Conservation (phyloP, 35 echinoderm and acorn worm species). For the Nesometra sesokonis region DNA sequence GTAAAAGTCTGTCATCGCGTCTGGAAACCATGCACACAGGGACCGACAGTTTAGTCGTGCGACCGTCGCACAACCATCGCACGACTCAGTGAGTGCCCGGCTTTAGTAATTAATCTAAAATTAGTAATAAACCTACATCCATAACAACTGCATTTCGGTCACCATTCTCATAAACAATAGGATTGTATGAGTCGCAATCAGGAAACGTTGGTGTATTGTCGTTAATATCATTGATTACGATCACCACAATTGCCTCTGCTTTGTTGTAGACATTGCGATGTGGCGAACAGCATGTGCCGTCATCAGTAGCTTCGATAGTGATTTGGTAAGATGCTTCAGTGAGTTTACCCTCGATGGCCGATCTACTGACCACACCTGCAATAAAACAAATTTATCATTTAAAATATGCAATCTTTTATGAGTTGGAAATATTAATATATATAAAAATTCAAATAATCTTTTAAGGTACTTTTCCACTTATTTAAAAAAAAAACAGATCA, state of each 20-base stretch:
- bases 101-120: too few species aligned
- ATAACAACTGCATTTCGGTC: constrained; percentile 1
- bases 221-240: constrained; percentile 79
- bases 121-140: constrained; percentile 3
- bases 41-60: too few species aligned
- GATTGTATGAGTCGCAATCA: constrained; percentile 48
- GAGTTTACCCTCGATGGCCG: not conserved
- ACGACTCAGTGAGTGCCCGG: too few species aligned
- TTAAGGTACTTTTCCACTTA: too few species aligned
- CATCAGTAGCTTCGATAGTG: constrained; percentile 49
- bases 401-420: not conserved
- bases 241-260: constrained; percentile 23
- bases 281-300: not conserved
- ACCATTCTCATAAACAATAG: constrained; percentile 31
- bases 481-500: too few species aligned
- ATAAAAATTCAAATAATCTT: too few species aligned
- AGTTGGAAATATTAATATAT: too few species aligned
- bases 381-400: not conserved
- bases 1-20: too few species aligned
- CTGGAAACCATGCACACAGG: too few species aligned
- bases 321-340: constrained; percentile 47
- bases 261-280: not conserved
- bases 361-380: constrained; percentile 54
- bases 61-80: too few species aligned
- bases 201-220: constrained; percentile 71